Evolutionary conservation across 1,140 invertebrate genomes (phyloP).

Genomic region (Papilio machaon): DNA sequence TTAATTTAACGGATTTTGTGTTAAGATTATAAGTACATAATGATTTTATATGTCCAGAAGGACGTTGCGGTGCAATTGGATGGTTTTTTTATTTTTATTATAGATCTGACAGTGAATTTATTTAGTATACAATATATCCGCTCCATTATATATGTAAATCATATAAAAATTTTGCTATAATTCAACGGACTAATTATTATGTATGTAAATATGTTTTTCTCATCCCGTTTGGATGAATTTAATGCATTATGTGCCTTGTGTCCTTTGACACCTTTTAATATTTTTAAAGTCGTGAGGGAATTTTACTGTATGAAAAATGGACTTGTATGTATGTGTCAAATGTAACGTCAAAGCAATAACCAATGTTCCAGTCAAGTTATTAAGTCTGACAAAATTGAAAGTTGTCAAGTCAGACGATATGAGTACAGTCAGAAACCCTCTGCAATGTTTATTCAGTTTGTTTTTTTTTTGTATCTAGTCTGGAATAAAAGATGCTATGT

Average conservation of each 20-base stretch:
- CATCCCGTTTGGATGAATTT: constrained; percentile 5
- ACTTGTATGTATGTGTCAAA: neutral
- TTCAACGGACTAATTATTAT: neutral
- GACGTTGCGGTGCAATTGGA: constrained; percentile 60
- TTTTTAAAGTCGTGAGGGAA: neutral
- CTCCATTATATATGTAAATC: constrained; percentile 21
- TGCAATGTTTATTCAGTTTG: constrained; percentile 11
- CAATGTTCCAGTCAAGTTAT: neutral
- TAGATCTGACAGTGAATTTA: constrained; percentile 66
- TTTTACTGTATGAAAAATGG: neutral
- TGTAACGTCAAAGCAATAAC: constrained; percentile 12
- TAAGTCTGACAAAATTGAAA: neutral
- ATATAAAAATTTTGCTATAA: neutral
- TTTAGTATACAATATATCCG: constrained; percentile 34
- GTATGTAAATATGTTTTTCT: constrained; percentile 30
- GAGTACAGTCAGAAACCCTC: constrained; percentile 4
- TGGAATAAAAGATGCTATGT: constrained; percentile 6
- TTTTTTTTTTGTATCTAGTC: constrained; percentile 17
- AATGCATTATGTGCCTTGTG: constrained; percentile 22
- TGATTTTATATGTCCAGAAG: constrained; percentile 43
- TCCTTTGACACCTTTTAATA: constrained; percentile 12
- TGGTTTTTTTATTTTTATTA: constrained; percentile 48
- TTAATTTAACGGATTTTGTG: constrained; percentile 48
- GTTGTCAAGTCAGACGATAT: neutral
- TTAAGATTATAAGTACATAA: constrained; percentile 63